Evolutionary conservation across 1,140 invertebrate species (phyloP).

Genomic region (Bradysia coprophila): DNA sequence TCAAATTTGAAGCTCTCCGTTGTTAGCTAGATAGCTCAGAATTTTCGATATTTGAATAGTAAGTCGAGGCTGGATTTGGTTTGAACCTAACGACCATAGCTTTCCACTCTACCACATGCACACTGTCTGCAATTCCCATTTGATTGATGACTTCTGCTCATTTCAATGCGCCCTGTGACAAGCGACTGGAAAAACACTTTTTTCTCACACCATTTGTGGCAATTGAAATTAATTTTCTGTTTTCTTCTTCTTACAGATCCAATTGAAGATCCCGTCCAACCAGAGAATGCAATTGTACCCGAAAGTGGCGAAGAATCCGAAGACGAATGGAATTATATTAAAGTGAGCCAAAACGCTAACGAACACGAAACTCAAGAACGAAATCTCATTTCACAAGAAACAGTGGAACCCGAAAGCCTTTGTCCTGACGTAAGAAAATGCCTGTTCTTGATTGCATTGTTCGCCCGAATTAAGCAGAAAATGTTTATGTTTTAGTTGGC

Average conservation of each 20-base stretch:
- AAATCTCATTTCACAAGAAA: background rate
- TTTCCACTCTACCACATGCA: too few relatives aligned
- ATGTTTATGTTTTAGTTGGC: background rate
- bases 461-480: background rate
- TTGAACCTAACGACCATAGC: too few relatives aligned
- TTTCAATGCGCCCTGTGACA: too few relatives aligned
- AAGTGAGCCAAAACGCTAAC: background rate
- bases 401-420: background rate
- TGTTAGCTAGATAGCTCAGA: too few relatives aligned
- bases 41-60: too few relatives aligned
- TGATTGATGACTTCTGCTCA: too few relatives aligned
- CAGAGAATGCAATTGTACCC: background rate
- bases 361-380: background rate
- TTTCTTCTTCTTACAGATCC: background rate
- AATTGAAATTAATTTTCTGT: background rate
- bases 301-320: slow-evolving; percentile 2
- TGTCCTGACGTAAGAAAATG: background rate
- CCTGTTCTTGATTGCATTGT: too few relatives aligned
- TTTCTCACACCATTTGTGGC: background rate
- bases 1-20: too few relatives aligned
- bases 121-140: too few relatives aligned
- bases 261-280: background rate
- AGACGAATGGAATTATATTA: slow-evolving; percentile 4
- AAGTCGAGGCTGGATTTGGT: too few relatives aligned
- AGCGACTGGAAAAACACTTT: too few relatives aligned